Base-by-base conservation (phyloP, 2,113 vertebrate genomes). In the Neopipo cinnamomea region DNA sequence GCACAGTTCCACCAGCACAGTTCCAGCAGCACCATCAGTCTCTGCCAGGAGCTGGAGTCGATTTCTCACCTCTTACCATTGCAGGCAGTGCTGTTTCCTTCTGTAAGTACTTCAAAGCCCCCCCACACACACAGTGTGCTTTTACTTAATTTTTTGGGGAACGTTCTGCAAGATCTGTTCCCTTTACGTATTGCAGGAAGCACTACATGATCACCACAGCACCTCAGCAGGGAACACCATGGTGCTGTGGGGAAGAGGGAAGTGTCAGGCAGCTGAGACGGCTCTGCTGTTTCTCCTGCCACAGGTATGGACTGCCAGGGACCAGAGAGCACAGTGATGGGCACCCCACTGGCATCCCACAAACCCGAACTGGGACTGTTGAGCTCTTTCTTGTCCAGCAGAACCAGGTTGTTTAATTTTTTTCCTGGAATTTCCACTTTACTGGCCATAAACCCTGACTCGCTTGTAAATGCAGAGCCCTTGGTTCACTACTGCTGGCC, bases 221-320 rank as follows among this genome's bases (percentile, higher is more conserved):
- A 76, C 35, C 62, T 87, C 63, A 53, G 56, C 39, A 58, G 66
- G 39, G 30, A 67, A 2, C 21, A 28, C 41, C 14, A 0, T 9
- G 70, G 24, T 42, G 84, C 27, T 12, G 24, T n/a, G 59, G 72
- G 33, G 67, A 50, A 42, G 47, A 86, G 44, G 12, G 16, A 79
- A 4, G 50, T 18, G 9, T 18, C 44, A 39, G 56, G 42, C 13
- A 18, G 21, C 49, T 75, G 74, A 63, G 77, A 11, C 33, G 59
- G 4, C 49, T 86, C 72, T 68, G 47, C 70, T 82, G 35, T 78
- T 72, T 66, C 63, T 91, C 42, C 12, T 39, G 0, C 20, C 71
- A 3, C 24, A 6, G 3, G 0, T 4, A 2, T 0, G 28, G 33
- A 19, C 28, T 49, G 33, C 14, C 30, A n/a, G 37, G 33, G 50